phyloP scores from a whole-genome alignment of 2,888 invertebrate species.

The Amiota mariae region DNA sequence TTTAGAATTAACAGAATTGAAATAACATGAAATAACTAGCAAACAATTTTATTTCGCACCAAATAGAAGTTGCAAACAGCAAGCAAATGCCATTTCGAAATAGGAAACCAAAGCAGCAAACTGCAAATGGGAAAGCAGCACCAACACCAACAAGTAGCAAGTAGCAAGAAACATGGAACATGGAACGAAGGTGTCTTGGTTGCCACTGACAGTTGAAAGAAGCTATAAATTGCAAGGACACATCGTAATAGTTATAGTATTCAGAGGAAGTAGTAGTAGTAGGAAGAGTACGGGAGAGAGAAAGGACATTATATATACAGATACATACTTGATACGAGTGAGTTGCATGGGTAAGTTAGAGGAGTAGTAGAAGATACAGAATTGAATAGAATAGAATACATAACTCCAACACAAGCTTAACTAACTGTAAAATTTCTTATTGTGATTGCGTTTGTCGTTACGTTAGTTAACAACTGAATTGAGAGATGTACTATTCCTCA shows the following conservation, averaged over 20 bases:
- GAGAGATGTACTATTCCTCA: background rate
- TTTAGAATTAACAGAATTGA: constrained; percentile 29
- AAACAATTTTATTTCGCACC: constrained; percentile 5
- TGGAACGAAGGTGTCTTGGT: constrained; percentile 23
- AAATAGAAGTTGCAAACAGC: background rate
- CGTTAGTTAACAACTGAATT: constrained; percentile 61
- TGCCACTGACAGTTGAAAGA: constrained; percentile 24
- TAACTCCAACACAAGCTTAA: constrained; percentile 59
- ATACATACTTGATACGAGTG: too few species aligned
- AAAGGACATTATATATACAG: too few species aligned
- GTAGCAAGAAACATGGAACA: background rate
- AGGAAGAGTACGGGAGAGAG: too few species aligned
- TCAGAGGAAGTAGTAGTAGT: too few species aligned
- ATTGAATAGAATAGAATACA: constrained; percentile 13
- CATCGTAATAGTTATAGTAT: constrained; percentile 38
- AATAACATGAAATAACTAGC: constrained; percentile 7
- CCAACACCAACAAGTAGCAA: background rate
- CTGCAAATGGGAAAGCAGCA: background rate
- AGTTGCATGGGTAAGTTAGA: too few species aligned
- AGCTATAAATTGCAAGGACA: constrained; percentile 23
- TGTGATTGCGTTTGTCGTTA: constrained; percentile 67
- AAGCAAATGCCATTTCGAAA: background rate
- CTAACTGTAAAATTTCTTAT: constrained; percentile 66
- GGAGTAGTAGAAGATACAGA: background rate
- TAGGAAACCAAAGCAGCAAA: background rate